These are phyloP conservation scores for Eleutherodactylus coqui DNA, from an alignment of 2,797 vertebrate species.

Conservation along the genomic window DNA sequence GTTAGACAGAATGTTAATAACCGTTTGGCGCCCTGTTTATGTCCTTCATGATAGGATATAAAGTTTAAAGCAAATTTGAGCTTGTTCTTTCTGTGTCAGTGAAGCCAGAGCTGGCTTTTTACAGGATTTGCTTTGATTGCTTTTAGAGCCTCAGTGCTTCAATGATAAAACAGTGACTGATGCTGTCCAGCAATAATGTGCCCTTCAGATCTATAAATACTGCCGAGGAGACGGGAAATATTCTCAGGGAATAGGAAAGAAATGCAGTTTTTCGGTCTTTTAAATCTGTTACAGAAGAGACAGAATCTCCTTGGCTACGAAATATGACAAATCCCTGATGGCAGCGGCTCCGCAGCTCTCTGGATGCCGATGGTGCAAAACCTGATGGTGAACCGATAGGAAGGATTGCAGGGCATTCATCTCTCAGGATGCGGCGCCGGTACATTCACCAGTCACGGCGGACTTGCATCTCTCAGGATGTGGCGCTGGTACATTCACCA, in stretches of 20 bases:
- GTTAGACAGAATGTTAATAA: too few species aligned
- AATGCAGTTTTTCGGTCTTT: neutral
- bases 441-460: too few species aligned
- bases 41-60: neutral
- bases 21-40: neutral
- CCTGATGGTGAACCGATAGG: too few species aligned
- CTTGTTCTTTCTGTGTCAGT: neutral
- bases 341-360: neutral
- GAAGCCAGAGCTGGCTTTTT: neutral
- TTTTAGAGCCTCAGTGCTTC: neutral
- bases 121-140: neutral
- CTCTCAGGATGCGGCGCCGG: too few species aligned
- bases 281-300: neutral
- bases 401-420: too few species aligned
- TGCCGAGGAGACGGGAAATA: neutral
- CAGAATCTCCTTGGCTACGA: neutral
- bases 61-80: neutral
- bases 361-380: neutral
- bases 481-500: too few species aligned
- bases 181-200: neutral
- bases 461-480: too few species aligned
- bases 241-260: neutral
- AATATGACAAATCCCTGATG: neutral
- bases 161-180: neutral
- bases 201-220: neutral